These are phyloP conservation scores for Gryllus bimaculatus DNA, from an alignment of 1,140 invertebrate genomes.

Conservation along the genomic window DNA sequence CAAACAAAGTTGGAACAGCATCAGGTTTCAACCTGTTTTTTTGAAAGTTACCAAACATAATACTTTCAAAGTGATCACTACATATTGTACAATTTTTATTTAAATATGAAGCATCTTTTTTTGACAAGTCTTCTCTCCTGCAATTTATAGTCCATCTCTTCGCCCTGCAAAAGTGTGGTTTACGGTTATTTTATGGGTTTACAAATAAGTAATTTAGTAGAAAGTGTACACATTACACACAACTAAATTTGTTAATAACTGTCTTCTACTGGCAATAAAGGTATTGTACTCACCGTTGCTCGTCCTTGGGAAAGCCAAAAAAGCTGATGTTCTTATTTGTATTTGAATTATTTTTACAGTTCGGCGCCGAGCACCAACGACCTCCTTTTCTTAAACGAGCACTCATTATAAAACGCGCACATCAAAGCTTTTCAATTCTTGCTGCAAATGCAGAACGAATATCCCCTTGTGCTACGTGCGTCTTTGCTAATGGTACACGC, in stretches of 20 bases:
- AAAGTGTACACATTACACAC: not conserved
- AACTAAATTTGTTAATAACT: not conserved
- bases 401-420: not conserved
- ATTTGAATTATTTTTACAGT: conserved; percentile 3
- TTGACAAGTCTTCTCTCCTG: not conserved
- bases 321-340: not conserved
- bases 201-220: not conserved
- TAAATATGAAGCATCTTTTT: not conserved
- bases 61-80: not conserved
- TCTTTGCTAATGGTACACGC: too few species aligned
- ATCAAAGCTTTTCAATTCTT: too few species aligned
- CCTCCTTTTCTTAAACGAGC: not conserved
- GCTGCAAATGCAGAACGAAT: too few species aligned
- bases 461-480: too few species aligned
- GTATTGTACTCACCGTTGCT: not conserved
- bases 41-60: not conserved
- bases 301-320: not conserved
- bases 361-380: not conserved
- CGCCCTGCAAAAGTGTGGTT: not conserved
- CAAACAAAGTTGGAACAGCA: not conserved
- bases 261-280: not conserved
- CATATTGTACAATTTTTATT: conserved; percentile 1
- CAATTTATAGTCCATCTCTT: not conserved
- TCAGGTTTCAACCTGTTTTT: conserved; percentile 6
- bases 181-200: not conserved